Evolutionary conservation across 2,888 invertebrate genomes (phyloP).

Genomic region (Aproaerema taeniolella): DNA sequence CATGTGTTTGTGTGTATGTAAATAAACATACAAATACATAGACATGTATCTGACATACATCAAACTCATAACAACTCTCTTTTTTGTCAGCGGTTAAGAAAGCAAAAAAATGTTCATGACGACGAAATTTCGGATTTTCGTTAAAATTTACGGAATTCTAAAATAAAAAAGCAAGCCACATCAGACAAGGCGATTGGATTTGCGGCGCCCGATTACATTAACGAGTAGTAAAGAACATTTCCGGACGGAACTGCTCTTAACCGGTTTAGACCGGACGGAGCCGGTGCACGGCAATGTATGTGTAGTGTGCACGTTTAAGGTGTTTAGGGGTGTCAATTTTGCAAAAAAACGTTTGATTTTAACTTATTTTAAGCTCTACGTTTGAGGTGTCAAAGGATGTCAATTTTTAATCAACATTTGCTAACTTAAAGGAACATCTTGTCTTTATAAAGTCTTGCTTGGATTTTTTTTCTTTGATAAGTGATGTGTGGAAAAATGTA

Average conservation of each 20-base stretch:
- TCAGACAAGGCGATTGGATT: constrained; percentile 42
- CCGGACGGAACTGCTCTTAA: constrained; percentile 50
- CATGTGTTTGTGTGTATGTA: no score
- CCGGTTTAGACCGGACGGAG: constrained; percentile 42
- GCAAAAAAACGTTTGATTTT: no score
- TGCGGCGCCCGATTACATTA: constrained; percentile 62
- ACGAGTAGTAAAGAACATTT: constrained; percentile 58
- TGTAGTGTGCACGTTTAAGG: neutral
- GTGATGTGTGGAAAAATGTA: no score
- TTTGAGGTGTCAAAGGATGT: no score
- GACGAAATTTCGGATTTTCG: neutral
- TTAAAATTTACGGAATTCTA: neutral
- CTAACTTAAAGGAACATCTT: no score
- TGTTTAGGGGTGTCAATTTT: neutral
- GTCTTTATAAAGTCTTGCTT: no score
- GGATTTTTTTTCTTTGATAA: no score
- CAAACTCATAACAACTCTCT: no score
- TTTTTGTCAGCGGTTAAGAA: neutral
- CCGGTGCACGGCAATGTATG: constrained; percentile 15
- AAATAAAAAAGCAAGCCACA: constrained; percentile 17
- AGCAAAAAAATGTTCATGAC: neutral
- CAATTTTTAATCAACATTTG: no score
- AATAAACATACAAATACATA: no score
- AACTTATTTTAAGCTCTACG: no score
- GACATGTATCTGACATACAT: no score